Base-by-base conservation (phyloP, 2,113 vertebrate species). In the Halcyon malimbica region DNA sequence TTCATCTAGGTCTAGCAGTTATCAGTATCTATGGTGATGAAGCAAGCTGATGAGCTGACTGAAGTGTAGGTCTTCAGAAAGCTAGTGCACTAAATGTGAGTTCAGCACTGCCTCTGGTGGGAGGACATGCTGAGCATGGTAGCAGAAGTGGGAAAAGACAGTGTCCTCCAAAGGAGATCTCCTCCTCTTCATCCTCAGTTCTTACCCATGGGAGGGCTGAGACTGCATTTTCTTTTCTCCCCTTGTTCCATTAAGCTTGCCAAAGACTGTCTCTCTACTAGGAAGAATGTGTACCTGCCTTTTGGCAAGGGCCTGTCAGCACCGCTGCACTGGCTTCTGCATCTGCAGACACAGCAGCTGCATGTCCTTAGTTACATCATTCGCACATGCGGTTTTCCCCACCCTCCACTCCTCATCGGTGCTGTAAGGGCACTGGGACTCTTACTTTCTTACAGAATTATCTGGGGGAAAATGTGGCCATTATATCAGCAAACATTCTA, bases 401-500 rank as follows among this genome's bases (percentile, higher is more conserved):
- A 41, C 15, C 7, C 16, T 60, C 17, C 28, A 51, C 35, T 39
- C 16, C 35, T n/a, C 6, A 0, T 26, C 1, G 0, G 39, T 44
- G 46, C 31, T 51, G 42, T n/a, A 51, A 37, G 28, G 28, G 56
- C 46, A 39, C 60, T n/a, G 78, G 8, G 35, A 50, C 9, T 33
- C 23, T 37, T 51, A 10, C 33, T 16, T 56, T 28, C 54, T 70
- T 33, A 21, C 18, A 29, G 16, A 59, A 70, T 17, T 51, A 10
- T 33, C 42, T 37, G 50, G 59, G 29, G 8, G 17, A 74, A 63
- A 79, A 39, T 3, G 19, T 14, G 25, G 26, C 25, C 9, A 13
- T 41, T 57, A 35, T 10, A 28, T 5, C 3, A 31, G 60, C 19
- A 56, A 71, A 83, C n/a, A 39, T 14, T 31, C 5, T 51, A 11